Percentiles rank a stretch among this genome's conserved stretches.
Evolutionary conservation across 1,140 invertebrate species (phyloP).

Genomic region (Aphis craccivora): DNA sequence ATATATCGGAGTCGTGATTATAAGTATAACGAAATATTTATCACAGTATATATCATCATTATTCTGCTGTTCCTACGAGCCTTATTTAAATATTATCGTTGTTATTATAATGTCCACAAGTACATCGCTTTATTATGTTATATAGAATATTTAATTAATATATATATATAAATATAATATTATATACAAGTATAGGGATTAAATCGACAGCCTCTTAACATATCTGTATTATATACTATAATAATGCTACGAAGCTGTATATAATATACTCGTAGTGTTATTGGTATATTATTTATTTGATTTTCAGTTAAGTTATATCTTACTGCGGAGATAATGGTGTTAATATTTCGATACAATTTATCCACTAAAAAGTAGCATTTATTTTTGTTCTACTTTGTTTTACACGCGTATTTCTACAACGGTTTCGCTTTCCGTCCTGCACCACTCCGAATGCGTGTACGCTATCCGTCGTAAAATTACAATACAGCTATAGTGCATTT

Average conservation of each 20-base stretch:
- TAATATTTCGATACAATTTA: too few relatives aligned
- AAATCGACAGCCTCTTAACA: neutral
- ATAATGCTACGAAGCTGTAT: neutral
- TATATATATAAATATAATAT: neutral
- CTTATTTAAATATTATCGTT: neutral
- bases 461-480: neutral
- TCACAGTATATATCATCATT: constrained; percentile 1
- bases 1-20: neutral
- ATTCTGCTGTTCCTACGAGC: neutral
- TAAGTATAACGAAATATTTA: constrained; percentile 16
- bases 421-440: too few relatives aligned
- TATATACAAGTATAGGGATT: neutral
- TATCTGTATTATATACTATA: neutral
- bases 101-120: neutral
- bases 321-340: too few relatives aligned
- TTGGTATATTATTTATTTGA: too few relatives aligned
- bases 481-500: too few relatives aligned
- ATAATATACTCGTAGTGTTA: too few relatives aligned
- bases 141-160: neutral
- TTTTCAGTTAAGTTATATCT: too few relatives aligned
- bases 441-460: too few relatives aligned
- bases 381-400: neutral
- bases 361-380: neutral
- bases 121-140: neutral
- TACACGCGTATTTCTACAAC: neutral